Evolutionary conservation across 1,140 invertebrate species (phyloP).

Genomic region (Epicauta chinensis): DNA sequence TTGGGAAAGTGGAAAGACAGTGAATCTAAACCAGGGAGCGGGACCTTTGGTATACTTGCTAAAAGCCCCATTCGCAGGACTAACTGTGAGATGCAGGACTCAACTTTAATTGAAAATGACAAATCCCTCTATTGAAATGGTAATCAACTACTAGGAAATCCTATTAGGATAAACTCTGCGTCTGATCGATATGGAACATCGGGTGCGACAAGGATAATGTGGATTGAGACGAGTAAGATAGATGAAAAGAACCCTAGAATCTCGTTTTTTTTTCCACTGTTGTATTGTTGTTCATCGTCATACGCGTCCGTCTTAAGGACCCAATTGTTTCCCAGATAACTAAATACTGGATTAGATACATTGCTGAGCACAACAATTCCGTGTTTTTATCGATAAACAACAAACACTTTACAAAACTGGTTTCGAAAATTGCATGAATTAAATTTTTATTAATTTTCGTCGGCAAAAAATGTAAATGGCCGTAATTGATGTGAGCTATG

Average conservation of each 20-base stretch:
- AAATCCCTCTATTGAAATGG: constrained; percentile 47
- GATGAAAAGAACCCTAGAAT: constrained; percentile 5
- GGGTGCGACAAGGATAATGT: constrained; percentile 21
- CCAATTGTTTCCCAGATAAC: constrained; percentile 3
- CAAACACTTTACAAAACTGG: no score
- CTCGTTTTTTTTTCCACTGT: constrained; percentile 7
- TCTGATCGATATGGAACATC: constrained; percentile 36
- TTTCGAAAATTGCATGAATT: no score
- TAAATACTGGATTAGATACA: no score
- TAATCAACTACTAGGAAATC: constrained; percentile 47
- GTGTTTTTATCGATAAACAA: no score
- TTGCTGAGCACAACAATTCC: no score
- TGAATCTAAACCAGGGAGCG: neutral
- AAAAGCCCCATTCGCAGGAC: constrained; percentile 17
- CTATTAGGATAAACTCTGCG: constrained; percentile 45
- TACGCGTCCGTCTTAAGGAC: constrained; percentile 1
- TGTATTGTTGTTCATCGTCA: no score
- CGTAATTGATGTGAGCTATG: no score
- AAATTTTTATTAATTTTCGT: no score
- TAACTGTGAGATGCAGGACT: constrained; percentile 40
- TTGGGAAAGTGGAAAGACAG: no score
- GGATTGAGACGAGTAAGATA: constrained; percentile 10
- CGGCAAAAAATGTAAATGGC: no score
- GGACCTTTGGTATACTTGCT: constrained; percentile 15
- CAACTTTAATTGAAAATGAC: constrained; percentile 47